phyloP scores from a whole-genome alignment of 2,797 vertebrate genomes.

The Lagorchestes hirsutus region DNA sequence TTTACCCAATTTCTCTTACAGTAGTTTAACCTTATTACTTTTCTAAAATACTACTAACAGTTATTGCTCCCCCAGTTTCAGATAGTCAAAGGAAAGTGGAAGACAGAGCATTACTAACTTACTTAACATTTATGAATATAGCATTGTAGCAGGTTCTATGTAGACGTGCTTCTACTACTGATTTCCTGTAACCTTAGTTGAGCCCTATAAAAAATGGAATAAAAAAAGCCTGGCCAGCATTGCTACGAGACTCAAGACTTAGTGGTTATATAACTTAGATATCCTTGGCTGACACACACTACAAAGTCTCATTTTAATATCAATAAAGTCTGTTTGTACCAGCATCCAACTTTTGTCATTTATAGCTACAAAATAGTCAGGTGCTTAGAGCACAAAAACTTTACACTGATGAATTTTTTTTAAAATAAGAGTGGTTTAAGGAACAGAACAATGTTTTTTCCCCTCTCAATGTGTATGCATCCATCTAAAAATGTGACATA shows the following conservation, averaged over 20 bases:
- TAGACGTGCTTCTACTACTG: constrained; percentile 56
- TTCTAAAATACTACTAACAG: constrained; percentile 38
- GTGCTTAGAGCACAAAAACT: constrained; percentile 8
- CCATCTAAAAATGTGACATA: constrained; percentile 80
- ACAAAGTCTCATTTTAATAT: constrained; percentile 45
- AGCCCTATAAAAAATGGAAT: constrained; percentile 39
- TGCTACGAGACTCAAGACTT: not conserved
- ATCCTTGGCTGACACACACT: constrained; percentile 37
- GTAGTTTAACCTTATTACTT: constrained; percentile 42
- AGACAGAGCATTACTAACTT: constrained; percentile 60
- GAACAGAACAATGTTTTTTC: constrained; percentile 20
- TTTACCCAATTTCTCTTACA: constrained; percentile 25
- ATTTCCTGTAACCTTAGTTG: constrained; percentile 50
- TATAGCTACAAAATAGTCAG: constrained; percentile 41
- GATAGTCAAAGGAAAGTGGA: constrained; percentile 59
- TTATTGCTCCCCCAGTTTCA: constrained; percentile 45
- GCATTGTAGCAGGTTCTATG: constrained; percentile 52
- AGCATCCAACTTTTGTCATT: constrained; percentile 20
- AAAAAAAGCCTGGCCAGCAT: constrained; percentile 27
- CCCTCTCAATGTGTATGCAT: constrained; percentile 55
- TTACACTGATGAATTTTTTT: constrained; percentile 52
- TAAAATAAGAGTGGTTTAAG: constrained; percentile 41
- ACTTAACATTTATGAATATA: constrained; percentile 62
- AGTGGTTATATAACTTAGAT: constrained; percentile 29
- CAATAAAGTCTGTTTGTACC: constrained; percentile 57